Conservation (phyloP, 1,140 invertebrate species). For the Drosophila biarmipes region DNA sequence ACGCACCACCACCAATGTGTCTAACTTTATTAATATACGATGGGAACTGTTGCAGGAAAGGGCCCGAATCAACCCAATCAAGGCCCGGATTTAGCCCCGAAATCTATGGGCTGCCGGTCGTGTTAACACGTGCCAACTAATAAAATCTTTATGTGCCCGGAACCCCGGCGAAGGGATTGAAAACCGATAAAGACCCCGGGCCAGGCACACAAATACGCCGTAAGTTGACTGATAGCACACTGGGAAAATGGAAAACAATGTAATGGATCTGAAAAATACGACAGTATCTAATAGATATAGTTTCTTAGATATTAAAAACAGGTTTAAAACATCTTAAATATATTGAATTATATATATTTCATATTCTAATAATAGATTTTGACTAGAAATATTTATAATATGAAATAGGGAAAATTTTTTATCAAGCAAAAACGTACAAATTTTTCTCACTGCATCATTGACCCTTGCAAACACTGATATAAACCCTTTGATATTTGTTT, state of each 20-base stretch:
- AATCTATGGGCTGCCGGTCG: constrained; percentile 35
- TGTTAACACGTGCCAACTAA: constrained; percentile 76
- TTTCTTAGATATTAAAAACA: not conserved
- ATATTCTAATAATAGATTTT: too few species aligned
- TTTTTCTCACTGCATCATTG: constrained; percentile 2
- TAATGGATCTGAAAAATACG: not conserved
- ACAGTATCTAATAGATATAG: not conserved
- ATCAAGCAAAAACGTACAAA: not conserved
- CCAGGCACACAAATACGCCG: constrained; percentile 41
- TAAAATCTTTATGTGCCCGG: constrained; percentile 71
- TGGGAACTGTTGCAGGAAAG: constrained; percentile 1
- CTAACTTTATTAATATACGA: constrained; percentile 60
- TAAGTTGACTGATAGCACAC: constrained; percentile 17
- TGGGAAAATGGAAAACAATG: not conserved
- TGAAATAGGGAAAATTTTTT: too few species aligned
- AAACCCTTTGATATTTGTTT: constrained; percentile 71
- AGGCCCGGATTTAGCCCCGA: constrained; percentile 22
- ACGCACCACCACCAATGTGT: not conserved
- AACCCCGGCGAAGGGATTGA: constrained; percentile 56
- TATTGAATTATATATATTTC: not conserved
- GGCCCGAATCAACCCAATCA: constrained; percentile 45
- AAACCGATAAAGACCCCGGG: constrained; percentile 60
- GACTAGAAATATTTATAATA: too few species aligned
- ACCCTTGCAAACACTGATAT: constrained; percentile 51
- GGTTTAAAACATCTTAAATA: not conserved